phyloP scores from a whole-genome alignment of 2,888 invertebrate species.

The Xylocampa areola region DNA sequence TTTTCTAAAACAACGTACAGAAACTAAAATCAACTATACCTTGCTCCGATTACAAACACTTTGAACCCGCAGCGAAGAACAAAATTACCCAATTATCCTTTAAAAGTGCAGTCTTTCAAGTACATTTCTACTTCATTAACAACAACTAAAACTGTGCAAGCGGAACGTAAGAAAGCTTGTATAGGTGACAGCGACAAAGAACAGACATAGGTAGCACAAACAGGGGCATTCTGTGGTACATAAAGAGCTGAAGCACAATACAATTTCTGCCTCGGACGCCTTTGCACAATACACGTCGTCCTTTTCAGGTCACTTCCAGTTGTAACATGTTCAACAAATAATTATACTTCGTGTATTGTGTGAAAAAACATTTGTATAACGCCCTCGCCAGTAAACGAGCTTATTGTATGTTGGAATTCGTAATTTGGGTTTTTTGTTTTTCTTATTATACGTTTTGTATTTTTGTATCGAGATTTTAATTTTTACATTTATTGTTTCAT shows the following conservation, averaged over 20 bases:
- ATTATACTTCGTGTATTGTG: slow-evolving; percentile 74
- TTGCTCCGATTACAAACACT: background rate
- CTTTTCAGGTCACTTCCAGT: slow-evolving; percentile 86
- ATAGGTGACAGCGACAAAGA: slow-evolving; percentile 78
- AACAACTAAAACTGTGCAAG: slow-evolving; percentile 55
- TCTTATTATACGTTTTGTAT: background rate
- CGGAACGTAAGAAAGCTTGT: slow-evolving; percentile 59
- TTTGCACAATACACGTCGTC: slow-evolving; percentile 79
- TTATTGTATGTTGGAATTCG: slow-evolving; percentile 44
- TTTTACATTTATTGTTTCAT: background rate
- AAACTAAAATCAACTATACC: no score
- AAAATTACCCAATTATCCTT: slow-evolving; percentile 24
- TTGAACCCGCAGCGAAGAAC: slow-evolving; percentile 5
- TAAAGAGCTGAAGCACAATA: slow-evolving; percentile 81
- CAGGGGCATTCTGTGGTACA: slow-evolving; percentile 73
- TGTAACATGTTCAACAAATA: slow-evolving; percentile 81
- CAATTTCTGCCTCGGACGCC: slow-evolving; percentile 82
- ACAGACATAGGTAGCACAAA: slow-evolving; percentile 68
- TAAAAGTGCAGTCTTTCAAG: slow-evolving; percentile 27
- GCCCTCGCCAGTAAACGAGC: slow-evolving; percentile 39
- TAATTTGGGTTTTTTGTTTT: slow-evolving; percentile 16
- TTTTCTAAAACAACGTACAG: no score
- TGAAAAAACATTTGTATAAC: slow-evolving; percentile 66
- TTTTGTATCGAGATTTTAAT: background rate
- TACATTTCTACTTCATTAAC: slow-evolving; percentile 52